A percentile compares a stretch with the other conserved stretches of the same genome.
phyloP scores from a whole-genome alignment of 1,140 invertebrate genomes.

The Leptonema lineaticorne region DNA sequence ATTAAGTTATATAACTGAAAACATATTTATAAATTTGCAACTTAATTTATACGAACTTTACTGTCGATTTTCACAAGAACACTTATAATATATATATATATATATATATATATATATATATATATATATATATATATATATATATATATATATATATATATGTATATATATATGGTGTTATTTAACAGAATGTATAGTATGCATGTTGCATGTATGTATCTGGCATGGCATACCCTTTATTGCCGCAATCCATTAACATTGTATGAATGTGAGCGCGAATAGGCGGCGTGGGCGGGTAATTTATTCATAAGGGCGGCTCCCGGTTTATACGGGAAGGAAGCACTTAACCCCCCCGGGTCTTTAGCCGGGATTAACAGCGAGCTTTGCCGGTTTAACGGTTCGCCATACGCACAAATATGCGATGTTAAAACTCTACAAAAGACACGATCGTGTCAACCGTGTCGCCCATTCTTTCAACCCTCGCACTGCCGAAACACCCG shows the following conservation, averaged over 20 bases:
- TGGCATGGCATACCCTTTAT: constrained; percentile 33
- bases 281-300: constrained; percentile 39
- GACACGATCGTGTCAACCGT: constrained; percentile 27
- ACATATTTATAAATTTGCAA: too few relatives aligned
- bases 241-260: constrained; percentile 42
- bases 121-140: too few relatives aligned
- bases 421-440: constrained; percentile 34
- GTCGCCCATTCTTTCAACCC: background rate
- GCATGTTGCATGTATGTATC: background rate
- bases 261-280: constrained; percentile 41
- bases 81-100: too few relatives aligned
- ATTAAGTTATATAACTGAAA: too few relatives aligned
- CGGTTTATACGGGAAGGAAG: constrained; percentile 20
- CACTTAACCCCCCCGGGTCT: constrained; percentile 36
- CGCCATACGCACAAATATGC: constrained; percentile 22
- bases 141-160: too few relatives aligned
- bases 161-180: constrained; percentile 15
- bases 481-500: background rate
- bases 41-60: too few relatives aligned
- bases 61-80: too few relatives aligned
- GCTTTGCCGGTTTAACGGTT: constrained; percentile 31
- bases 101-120: too few relatives aligned
- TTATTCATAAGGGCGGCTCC: constrained; percentile 39
- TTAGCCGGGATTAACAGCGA: constrained; percentile 39
- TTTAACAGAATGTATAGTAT: background rate